A percentile compares a stretch with the other conserved stretches of the same genome.
phyloP scores from a whole-genome alignment of 2,888 invertebrate species.

The Ochropacha duplaris region DNA sequence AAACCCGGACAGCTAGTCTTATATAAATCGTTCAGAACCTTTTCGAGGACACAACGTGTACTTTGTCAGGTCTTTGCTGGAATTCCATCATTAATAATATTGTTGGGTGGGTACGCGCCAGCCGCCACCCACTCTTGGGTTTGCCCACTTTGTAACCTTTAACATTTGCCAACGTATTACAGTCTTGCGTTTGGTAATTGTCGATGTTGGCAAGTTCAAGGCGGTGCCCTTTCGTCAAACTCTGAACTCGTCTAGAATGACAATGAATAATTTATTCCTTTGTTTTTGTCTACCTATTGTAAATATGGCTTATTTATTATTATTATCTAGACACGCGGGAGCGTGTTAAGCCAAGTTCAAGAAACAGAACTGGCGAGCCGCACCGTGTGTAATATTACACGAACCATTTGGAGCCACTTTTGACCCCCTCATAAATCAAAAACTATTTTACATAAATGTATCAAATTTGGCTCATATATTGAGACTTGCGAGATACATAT shows the following conservation, averaged over 20 bases:
- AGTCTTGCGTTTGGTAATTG: neutral
- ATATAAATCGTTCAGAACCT: neutral
- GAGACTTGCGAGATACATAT: too few species aligned
- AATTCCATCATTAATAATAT: neutral
- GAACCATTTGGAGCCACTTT: too few species aligned
- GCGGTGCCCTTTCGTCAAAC: neutral
- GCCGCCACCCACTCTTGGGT: neutral
- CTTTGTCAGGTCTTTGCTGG: neutral
- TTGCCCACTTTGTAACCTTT: neutral
- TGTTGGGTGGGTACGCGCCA: neutral
- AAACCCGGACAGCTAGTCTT: too few species aligned
- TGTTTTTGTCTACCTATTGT: neutral
- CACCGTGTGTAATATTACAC: too few species aligned
- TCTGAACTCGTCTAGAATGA: neutral
- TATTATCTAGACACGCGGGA: too few species aligned
- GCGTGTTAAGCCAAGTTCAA: too few species aligned
- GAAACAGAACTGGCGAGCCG: too few species aligned
- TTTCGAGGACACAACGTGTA: neutral
- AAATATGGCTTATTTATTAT: too few species aligned
- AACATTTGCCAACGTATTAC: neutral
- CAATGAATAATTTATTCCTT: neutral
- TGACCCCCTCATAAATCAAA: too few species aligned
- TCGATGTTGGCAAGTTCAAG: neutral
- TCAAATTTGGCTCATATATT: too few species aligned
- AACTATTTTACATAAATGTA: too few species aligned